phyloP scores from a whole-genome alignment of 1,140 invertebrate species.

The Drosophila nasuta region DNA sequence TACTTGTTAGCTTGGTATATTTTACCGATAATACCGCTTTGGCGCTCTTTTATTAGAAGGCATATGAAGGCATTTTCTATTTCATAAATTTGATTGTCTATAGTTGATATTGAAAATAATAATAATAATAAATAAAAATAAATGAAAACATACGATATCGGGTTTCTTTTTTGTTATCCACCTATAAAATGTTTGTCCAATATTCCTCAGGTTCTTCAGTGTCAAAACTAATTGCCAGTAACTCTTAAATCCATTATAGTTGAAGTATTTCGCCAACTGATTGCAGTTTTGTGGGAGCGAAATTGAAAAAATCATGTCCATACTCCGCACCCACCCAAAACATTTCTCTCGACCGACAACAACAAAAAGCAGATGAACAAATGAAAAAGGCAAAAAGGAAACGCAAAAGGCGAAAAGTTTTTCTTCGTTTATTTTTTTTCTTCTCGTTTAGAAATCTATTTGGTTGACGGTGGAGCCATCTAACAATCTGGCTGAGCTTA shows the following conservation, averaged over 20 bases:
- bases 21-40: too few species aligned
- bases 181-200: not conserved
- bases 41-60: too few species aligned
- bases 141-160: too few species aligned
- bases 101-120: too few species aligned
- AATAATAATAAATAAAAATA: too few species aligned
- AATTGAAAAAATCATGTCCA: conserved; percentile 43
- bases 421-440: conserved; percentile 12
- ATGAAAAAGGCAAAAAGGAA: conserved; percentile 32
- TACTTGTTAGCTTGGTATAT: not conserved
- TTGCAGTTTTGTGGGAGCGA: conserved; percentile 30
- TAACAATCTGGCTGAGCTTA: conserved; percentile 36
- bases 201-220: not conserved
- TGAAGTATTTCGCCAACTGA: conserved; percentile 41
- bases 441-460: conserved; percentile 47
- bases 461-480: conserved; percentile 10
- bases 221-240: conserved; percentile 24
- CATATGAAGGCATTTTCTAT: too few species aligned
- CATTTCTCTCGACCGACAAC: conserved; percentile 29
- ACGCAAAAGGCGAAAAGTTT: conserved; percentile 46
- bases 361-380: conserved; percentile 39
- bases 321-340: not conserved
- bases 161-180: not conserved
- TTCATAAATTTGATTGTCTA: too few species aligned
- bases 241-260: conserved; percentile 38